These are phyloP conservation scores for Wiebesia pumilae DNA, from an alignment of 1,140 invertebrate genomes.

Conservation along the genomic window DNA sequence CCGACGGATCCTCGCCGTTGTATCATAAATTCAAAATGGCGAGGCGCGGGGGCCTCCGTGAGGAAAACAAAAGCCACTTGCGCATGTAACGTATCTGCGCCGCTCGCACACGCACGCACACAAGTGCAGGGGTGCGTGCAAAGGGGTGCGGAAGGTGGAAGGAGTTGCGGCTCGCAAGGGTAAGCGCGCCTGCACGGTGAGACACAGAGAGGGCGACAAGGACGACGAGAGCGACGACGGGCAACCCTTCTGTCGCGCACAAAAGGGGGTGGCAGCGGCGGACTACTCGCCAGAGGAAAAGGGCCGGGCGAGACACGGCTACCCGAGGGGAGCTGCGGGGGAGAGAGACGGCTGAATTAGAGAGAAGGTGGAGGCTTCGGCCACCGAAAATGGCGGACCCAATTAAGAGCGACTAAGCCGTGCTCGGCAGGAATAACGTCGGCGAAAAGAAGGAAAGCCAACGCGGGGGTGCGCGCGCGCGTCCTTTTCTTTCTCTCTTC, in stretches of 20 bases:
- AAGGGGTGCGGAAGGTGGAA: conserved; percentile 44
- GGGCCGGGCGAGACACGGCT: conserved; percentile 29
- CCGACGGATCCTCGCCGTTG: conserved; percentile 58
- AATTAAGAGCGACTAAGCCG: conserved; percentile 70
- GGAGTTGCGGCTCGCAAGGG: conserved; percentile 31
- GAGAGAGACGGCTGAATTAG: conserved; percentile 29
- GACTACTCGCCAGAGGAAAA: conserved; percentile 43
- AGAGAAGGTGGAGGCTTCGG: conserved; percentile 63
- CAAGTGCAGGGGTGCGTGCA: neutral
- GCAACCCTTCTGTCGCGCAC: conserved; percentile 71
- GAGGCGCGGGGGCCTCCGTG: conserved; percentile 61
- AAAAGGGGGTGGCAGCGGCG: conserved; percentile 57
- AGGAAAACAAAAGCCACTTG: conserved; percentile 73
- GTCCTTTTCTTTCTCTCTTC: neutral
- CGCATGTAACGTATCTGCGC: neutral
- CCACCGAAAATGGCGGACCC: conserved; percentile 75
- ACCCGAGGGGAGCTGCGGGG: neutral
- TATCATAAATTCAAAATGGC: conserved; percentile 77
- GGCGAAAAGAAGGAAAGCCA: neutral
- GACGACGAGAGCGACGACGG: conserved; percentile 52
- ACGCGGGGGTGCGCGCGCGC: neutral
- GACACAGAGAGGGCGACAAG: neutral
- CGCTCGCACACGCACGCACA: neutral
- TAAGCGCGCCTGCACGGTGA: conserved; percentile 15
- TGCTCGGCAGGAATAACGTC: conserved; percentile 45